A percentile compares a stretch with the other conserved stretches of the same genome.
phyloP scores from a whole-genome alignment of 2,113 vertebrate genomes.

The Hyperopisus bebe region DNA sequence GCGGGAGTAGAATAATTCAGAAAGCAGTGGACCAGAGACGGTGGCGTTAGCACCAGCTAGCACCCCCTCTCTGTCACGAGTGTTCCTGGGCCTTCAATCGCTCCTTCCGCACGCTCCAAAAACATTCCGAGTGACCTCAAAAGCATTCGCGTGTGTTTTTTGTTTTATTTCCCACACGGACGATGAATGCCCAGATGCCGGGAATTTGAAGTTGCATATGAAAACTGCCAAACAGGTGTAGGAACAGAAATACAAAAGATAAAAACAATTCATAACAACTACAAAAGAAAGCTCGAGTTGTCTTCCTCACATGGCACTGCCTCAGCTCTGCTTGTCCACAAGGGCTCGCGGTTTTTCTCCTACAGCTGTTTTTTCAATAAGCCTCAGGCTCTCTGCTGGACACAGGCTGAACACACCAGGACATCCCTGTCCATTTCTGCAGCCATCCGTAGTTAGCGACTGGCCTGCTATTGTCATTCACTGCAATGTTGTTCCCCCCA shows the following conservation, averaged over 20 bases:
- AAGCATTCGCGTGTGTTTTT: background rate
- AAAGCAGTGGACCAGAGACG: slow-evolving; percentile 89
- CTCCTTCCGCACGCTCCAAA: background rate
- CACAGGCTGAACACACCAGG: slow-evolving; percentile 47
- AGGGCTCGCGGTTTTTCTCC: slow-evolving; percentile 18
- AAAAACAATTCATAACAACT: background rate
- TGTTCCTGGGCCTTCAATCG: slow-evolving; percentile 53
- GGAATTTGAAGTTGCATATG: background rate
- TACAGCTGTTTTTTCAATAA: slow-evolving; percentile 70
- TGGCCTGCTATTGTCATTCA: slow-evolving; percentile 66
- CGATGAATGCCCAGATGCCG: background rate
- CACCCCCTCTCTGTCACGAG: slow-evolving; percentile 81
- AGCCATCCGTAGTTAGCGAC: slow-evolving; percentile 53
- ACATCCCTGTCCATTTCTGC: slow-evolving; percentile 50
- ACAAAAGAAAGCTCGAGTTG: background rate
- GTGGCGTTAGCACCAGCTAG: slow-evolving; percentile 51
- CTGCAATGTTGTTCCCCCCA: slow-evolving; percentile 29
- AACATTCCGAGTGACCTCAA: background rate
- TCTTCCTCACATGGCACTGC: background rate
- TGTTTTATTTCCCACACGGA: background rate
- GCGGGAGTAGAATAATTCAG: slow-evolving; percentile 90
- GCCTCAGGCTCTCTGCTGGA: slow-evolving; percentile 52
- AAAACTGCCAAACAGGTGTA: background rate
- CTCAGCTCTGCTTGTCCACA: background rate
- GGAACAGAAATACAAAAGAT: background rate